Evolutionary conservation across 2,113 vertebrate genomes (phyloP).

Genomic region (Ariopsis seemanni): DNA sequence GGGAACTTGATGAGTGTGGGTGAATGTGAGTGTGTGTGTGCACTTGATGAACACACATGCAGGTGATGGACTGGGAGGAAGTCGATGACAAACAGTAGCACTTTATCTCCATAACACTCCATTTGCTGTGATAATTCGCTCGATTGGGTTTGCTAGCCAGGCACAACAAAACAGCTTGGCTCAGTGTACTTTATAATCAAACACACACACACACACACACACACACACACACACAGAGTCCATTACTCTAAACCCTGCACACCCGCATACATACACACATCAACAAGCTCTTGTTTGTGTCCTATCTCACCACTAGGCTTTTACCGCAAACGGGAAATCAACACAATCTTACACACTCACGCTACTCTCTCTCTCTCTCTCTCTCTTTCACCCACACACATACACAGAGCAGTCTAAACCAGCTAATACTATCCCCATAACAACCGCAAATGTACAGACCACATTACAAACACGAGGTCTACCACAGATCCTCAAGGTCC

Average conservation of each 20-base stretch:
- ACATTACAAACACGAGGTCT: neutral
- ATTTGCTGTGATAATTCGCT: constrained; percentile 66
- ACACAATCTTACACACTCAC: constrained; percentile 21
- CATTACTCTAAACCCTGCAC: constrained; percentile 14
- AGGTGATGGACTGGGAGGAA: constrained; percentile 45
- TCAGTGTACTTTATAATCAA: neutral
- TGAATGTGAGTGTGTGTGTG: constrained; percentile 15
- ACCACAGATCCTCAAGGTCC: neutral
- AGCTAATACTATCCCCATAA: constrained; percentile 14
- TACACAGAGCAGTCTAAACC: neutral
- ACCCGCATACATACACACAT: constrained; percentile 13
- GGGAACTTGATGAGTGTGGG: neutral
- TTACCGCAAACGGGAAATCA: neutral
- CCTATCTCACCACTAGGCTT: neutral
- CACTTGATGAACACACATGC: constrained; percentile 18
- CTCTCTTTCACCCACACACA: constrained; percentile 1
- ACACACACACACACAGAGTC: constrained; percentile 10
- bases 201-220: constrained; percentile 12
- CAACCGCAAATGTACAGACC: constrained; percentile 10
- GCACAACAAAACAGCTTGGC: neutral
- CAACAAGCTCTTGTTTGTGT: constrained; percentile 17
- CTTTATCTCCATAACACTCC: constrained; percentile 60
- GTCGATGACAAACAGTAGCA: constrained; percentile 54
- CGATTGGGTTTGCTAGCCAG: constrained; percentile 51
- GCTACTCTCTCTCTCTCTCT: neutral